Evolutionary conservation across 2,113 vertebrate genomes (phyloP), one percentile per base, ranked within the genome.

Genomic region (Amblyopsis rosae): DNA sequence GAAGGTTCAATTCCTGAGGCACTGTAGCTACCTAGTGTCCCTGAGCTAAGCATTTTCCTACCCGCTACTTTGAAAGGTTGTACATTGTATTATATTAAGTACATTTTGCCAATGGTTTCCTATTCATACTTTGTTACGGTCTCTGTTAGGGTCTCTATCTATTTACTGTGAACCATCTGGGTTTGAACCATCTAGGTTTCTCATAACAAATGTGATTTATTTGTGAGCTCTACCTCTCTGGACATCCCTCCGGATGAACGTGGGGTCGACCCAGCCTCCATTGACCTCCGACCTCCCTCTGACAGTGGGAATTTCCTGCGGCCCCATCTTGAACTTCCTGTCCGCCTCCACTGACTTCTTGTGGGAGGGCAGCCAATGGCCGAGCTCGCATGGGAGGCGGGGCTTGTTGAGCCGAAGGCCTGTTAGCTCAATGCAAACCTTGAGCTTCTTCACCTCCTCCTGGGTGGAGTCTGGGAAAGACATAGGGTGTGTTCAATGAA

Each of bases 341-440:
- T 82, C 81, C 12, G 60, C 45, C 48, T 72, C 81, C 61, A 86
- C 82, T 1, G 69, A 54, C 88, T 89, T 90, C 86, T 94, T 91
- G 80, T 91, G 77, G 49, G 92, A 91, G 66, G 79, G 73, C 55
- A 94, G 93, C 91, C 96, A 95, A 92, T 94, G 93, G 90, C 94
- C 91, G 85, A 96, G 92, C 90, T 95, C 83, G 4, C 19, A 92
- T 81, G 95, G 91, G 91, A 95, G 95, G 84, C 92, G 93, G 81
- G 96, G 95, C 82, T 95, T 97, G 93, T 94, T 95, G 81, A 96
- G 95, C 82, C 95, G 92, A 80, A 98, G 95, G 85, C 96, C 96
- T 77, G 95, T 96, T 87, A 97, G 93, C 93, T 98, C 95, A 84
- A 97, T 96, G 91, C 96, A 95, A 86, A 98, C 95, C 91, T 97